Conservation (phyloP, 2,888 invertebrate species). For the Clanis bilineata region DNA sequence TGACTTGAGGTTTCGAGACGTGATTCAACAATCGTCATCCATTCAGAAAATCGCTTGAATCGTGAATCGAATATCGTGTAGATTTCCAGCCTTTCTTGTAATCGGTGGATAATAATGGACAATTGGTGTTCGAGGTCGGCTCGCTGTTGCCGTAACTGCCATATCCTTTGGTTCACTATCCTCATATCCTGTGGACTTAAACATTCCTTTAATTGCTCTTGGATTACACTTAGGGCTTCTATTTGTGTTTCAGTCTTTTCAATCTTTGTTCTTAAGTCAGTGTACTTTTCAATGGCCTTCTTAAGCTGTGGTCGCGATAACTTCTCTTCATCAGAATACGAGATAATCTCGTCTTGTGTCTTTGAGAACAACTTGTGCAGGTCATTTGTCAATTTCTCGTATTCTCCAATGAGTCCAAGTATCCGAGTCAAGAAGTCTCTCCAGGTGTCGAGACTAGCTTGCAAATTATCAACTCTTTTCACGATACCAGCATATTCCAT, state of each 20-base stretch:
- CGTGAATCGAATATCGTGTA: constrained; percentile 87
- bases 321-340: constrained; percentile 79
- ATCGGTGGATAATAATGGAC: constrained; percentile 85
- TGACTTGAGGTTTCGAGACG: constrained; percentile 83
- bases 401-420: constrained; percentile 82
- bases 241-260: constrained; percentile 83
- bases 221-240: constrained; percentile 87
- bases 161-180: constrained; percentile 88
- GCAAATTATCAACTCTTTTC: constrained; percentile 89
- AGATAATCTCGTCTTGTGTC: constrained; percentile 83
- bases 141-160: constrained; percentile 90
- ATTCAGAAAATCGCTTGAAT: constrained; percentile 84
- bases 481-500: constrained; percentile 91
- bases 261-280: constrained; percentile 83
- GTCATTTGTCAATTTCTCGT: constrained; percentile 83
- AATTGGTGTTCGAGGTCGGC: constrained; percentile 91
- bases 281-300: constrained; percentile 84
- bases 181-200: constrained; percentile 93
- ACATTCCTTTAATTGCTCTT: constrained; percentile 92
- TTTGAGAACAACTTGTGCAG: constrained; percentile 85
- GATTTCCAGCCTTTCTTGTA: constrained; percentile 88
- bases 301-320: constrained; percentile 84
- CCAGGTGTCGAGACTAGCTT: constrained; percentile 92
- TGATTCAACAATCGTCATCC: constrained; percentile 87
- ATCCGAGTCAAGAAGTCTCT: constrained; percentile 87